Conservation (phyloP, 2,113 vertebrate genomes). For the Nanger granti region DNA sequence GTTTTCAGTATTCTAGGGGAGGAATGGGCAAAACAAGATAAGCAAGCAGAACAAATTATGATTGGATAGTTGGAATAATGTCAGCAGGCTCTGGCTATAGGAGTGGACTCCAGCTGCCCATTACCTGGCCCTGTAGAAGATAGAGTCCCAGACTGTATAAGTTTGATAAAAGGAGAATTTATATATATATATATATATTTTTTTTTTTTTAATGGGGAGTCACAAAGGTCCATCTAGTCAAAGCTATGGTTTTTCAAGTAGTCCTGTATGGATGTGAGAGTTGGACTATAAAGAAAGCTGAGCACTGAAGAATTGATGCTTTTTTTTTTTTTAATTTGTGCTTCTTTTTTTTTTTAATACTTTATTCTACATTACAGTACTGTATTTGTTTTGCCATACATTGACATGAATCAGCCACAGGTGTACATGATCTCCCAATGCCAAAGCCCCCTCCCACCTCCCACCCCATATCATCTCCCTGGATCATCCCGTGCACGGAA, state of each 20-base stretch:
- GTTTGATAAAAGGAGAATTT: neutral
- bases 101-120: too few relatives aligned
- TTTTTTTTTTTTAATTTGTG: too few relatives aligned
- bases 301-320: neutral
- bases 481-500: neutral
- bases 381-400: too few relatives aligned
- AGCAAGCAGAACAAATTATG: neutral
- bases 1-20: neutral
- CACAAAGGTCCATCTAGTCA: neutral
- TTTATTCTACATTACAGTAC: too few relatives aligned
- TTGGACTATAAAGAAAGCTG: neutral
- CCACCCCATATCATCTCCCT: too few relatives aligned
- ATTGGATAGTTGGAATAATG: neutral
- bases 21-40: neutral
- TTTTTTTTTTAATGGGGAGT: rapidly evolving
- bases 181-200: too few relatives aligned
- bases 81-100: neutral
- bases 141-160: neutral
- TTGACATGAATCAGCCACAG: too few relatives aligned
- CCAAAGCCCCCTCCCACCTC: too few relatives aligned
- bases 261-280: neutral
- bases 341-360: too few relatives aligned
- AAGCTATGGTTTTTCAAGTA: neutral
- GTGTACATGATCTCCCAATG: too few relatives aligned
- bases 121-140: neutral